A percentile compares a stretch with the other conserved stretches of the same genome.
phyloP scores from a whole-genome alignment of 2,113 vertebrate genomes.

The Malaclemys terrapin region DNA sequence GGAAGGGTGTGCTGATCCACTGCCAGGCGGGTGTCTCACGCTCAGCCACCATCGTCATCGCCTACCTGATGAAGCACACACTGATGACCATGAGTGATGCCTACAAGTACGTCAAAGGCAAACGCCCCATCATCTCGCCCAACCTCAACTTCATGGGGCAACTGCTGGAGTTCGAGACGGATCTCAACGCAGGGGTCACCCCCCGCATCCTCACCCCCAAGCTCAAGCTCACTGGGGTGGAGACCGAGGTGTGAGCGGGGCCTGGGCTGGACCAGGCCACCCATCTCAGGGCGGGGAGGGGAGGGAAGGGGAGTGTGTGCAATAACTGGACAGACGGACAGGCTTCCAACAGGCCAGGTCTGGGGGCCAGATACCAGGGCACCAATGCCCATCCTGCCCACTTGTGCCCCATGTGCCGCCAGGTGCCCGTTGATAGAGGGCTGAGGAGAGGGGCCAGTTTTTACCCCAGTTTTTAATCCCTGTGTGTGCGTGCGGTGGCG shows the following conservation, averaged over 20 bases:
- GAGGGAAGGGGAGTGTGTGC: slow-evolving; percentile 74
- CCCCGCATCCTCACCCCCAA: slow-evolving; percentile 84
- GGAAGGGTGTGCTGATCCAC: slow-evolving; percentile 86
- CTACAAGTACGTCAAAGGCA: slow-evolving; percentile 87
- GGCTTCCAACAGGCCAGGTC: background rate
- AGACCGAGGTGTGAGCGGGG: slow-evolving; percentile 82
- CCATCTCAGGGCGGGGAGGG: background rate
- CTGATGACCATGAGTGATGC: slow-evolving; percentile 90
- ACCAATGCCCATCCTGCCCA: background rate
- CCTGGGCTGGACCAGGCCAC: background rate
- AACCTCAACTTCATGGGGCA: slow-evolving; percentile 92
- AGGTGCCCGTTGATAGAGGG: background rate
- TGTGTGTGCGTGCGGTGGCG: background rate
- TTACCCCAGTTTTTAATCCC: background rate
- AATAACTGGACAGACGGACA: background rate
- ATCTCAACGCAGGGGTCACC: slow-evolving; percentile 88
- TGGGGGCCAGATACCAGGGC: background rate
- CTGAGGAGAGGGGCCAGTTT: background rate
- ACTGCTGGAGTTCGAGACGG: slow-evolving; percentile 87
- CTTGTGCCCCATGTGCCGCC: no score
- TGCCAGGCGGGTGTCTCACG: slow-evolving; percentile 90
- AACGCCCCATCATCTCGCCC: slow-evolving; percentile 86
- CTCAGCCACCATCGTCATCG: slow-evolving; percentile 88
- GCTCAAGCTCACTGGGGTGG: slow-evolving; percentile 85
- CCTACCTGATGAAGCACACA: slow-evolving; percentile 91